Base-by-base conservation (phyloP, 1,140 invertebrate genomes). In the Drosophila sproati region DNA sequence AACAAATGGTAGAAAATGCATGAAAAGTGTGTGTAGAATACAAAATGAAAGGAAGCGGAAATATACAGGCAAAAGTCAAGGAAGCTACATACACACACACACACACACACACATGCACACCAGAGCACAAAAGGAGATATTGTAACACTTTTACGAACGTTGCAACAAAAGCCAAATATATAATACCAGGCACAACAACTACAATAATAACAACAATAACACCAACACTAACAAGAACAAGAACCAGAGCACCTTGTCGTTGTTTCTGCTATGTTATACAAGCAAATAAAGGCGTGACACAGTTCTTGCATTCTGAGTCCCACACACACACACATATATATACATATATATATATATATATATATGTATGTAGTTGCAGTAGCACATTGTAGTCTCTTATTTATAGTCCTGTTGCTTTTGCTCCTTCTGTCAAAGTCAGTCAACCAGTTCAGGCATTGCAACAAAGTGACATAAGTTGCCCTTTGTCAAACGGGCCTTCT, bases 271-370 rank as follows among this genome's bases (percentile, higher is more conserved):
- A 51, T 73, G 63, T 77, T 77, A 51, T 77, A 69, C 51, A 64
- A 63, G 63, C 67, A 83, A 85, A 87, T 88, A 87, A 82, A 87
- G 83, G 83, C 83, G 83, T 87, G 82, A 87, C 83, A 87, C 85
- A 87, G 82, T 88, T 87, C 69, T 82, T 80, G 73, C 79, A 82
- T 77, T 76, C 73, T 45, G 45, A 75, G 48, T 39, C 72, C 79
- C 61, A 64, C 68, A 51, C 73, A 68, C 61, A 50, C 60, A 82
- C 75, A 82, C 48, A 45, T 52, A 64, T 48, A 60, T 8, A 50
- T 39, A 39, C 32, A 37, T 29, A 69, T 20, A 61, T 37, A 61
- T 37, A 50, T 43, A 61, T 37, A 50, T 43, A 61, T 52, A 45
- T 59, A 60, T 39, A 67, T 62, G 57, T 32, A 37, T 47, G 39